A percentile compares a stretch with the other conserved stretches of the same genome.
Conservation (phyloP, 2,113 vertebrate species). For the Etia nguti region DNA sequence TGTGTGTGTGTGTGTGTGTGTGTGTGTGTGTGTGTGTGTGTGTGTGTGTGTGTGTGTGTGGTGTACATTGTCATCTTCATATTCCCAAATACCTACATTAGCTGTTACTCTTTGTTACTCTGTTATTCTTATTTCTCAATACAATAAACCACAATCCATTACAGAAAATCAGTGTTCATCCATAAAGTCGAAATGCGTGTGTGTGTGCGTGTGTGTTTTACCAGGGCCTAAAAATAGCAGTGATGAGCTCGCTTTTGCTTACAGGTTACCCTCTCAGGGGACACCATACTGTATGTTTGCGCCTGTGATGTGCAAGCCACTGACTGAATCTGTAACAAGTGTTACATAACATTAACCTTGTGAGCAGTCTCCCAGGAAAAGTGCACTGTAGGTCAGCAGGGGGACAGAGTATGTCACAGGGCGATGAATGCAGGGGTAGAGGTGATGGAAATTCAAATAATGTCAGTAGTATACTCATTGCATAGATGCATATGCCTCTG, state of each 20-base stretch:
- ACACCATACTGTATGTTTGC: neutral
- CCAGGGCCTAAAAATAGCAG: slow-evolving; percentile 39
- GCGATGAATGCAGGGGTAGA: neutral
- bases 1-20: neutral
- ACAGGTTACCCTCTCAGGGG: slow-evolving; percentile 36
- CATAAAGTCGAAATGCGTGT: neutral
- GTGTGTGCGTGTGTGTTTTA: neutral
- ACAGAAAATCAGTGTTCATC: neutral
- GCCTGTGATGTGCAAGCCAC: neutral
- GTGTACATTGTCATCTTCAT: neutral
- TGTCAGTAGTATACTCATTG: neutral
- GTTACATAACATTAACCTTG: slow-evolving; percentile 56
- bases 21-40: neutral
- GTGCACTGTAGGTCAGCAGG: neutral
- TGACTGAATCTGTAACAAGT: slow-evolving; percentile 30
- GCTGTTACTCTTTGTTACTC: neutral
- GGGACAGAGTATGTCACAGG: neutral
- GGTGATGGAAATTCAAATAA: neutral
- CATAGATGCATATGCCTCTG: neutral
- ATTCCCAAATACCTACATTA: neutral
- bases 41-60: neutral
- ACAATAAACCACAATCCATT: neutral
- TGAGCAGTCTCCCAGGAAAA: slow-evolving; percentile 41
- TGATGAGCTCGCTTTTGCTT: slow-evolving; percentile 24
- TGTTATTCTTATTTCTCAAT: neutral